Evolutionary conservation across 2,113 vertebrate genomes (phyloP), one percentile per base, ranked within the genome.

Genomic region (Platysternon megacephalum): DNA sequence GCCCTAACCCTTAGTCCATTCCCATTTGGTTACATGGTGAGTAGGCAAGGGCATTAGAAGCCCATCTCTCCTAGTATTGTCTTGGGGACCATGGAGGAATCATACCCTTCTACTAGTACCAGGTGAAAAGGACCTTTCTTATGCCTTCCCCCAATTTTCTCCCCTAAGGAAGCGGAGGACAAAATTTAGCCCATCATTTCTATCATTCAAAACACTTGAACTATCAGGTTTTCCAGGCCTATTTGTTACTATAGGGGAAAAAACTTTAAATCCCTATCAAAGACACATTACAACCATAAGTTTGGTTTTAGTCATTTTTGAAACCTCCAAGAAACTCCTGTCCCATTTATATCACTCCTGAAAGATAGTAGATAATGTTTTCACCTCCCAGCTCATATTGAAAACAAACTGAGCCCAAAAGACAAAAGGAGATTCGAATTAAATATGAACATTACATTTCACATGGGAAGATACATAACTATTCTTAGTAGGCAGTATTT

Each of bases 171-270:
- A 85, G 5, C 3, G 4, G 13, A n/a, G 8, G 11, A 82, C 8
- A 82, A 58, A 2, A 8, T 1, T 16, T 4, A 2, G 42, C 16
- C 0, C 49, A 22, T 5, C 24, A 22, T 2, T 3, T 51, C 1
- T 26, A 65, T n/a, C 32, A 82, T 85, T 86, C 76, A 85, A 68
- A 90, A 58, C 5, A 55, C 12, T 35, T 79, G 5, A 17, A 68
- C 24, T 58, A 22, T 44, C 49, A 24, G 24, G 51, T 2, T 61
- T 86, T 21, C 42, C 24, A 68, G 58, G 8, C 84, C 24, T 4
- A 53, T 39, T 74, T 22, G 35, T 19, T n/a, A n/a, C 14, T n/a
- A 46, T 2, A 51, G 2, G 8, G 84, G 84, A 93, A 84, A 28
- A 55, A 35, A 0, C 11, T 79, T 94, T 74, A 58, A 88, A 79